Evolutionary conservation across 2,797 vertebrate species (phyloP), one percentile per base, ranked within the genome.

Genomic region (Gymnoscopelus microlampas): DNA sequence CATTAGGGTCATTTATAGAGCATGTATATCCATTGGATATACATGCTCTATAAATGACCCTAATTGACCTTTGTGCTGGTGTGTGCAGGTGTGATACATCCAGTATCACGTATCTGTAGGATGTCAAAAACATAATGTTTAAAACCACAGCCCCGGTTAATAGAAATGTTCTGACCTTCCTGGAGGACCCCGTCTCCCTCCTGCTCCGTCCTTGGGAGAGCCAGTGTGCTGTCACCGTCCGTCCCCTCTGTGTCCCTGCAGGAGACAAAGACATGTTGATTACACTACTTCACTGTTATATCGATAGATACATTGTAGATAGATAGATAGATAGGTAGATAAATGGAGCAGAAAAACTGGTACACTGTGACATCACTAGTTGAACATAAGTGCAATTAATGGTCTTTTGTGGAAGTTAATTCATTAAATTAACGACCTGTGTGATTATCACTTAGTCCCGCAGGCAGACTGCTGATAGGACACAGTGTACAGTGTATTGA

Each of bases 221-320:
- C 92, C 92, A 93, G 72, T 68, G 79, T 0, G 78, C 87, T 1
- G 80, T 87, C 78, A 87, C 87, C 0, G 72, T 83, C 75, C 68
- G 79, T 23, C 84, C 85, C 14, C 57, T 51, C 6, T 5, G 76
- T 62, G 66, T 75, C 67, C 78, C 92, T 93, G 71, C 1, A 68
- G 60, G 53, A 87, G 63, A 86, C 54, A 81, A 68, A 76, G 44
- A 44, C 39, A 44, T 44, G 39, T 2, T 44, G 39, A 44, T 44
- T 44, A 44, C 5, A 10, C 39, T 44, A 44, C 39, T 1, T 39
- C 35, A 39, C 35, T 39, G 5, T 39, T 39, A 39, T 1, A 39
- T 5, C 1, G 7, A 44, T 9, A 2, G 39, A 44, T 19, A 19
- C 19, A 19, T 19, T 19, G 19, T 19, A 19, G 19, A 19, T 19